Evolutionary conservation across 2,797 vertebrate genomes (phyloP), one percentile per base, ranked within the genome.

Genomic region (Oreonectes daqikongensis): DNA sequence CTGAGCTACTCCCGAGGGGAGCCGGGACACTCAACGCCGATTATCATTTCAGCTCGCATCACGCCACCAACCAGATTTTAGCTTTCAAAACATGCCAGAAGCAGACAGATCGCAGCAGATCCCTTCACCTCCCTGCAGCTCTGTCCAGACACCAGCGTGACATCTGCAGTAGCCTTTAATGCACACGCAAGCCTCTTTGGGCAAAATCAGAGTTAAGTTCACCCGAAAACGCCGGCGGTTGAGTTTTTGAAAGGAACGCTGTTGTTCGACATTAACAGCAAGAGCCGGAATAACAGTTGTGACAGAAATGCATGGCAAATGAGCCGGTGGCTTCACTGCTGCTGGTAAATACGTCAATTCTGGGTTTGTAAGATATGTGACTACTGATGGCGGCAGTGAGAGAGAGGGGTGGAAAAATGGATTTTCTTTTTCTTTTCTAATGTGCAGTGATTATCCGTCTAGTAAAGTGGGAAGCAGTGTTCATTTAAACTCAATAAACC

Each of bases 31-130:
- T 82, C 30, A 12, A 22, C 65, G 42, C 44, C 77, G 74, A 82
- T 80, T 82, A 78, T 24, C 17, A 38, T 78, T 80, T 69, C 50
- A 78, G 72, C 63, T 82, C 75, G 26, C 67, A 42, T 79, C 35
- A 48, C 48, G 18, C 60, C 69, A 72, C 22, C 24, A 35, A 77
- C 65, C 66, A 70, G 71, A 68, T 26, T 67, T 70, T 52, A 14
- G 44, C 69, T 79, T 74, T 53, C 61, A 73, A 78, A 79, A 63
- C 32, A 70, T 76, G 59, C 50, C 76, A 81, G 71, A 72, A 24
- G 40, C 50, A 52, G 68, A 69, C 30, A 69, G 66, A 61, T 77
- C 74, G 28, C 64, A 68, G 17, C 35, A 14, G 35, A 74, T 70
- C 59, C 35, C 63, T 40, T 48, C 69, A 69, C 72, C 35, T 68